These are phyloP conservation scores for Phylloscopus whistleri DNA, from an alignment of 2,113 vertebrate species.

Conservation along the genomic window DNA sequence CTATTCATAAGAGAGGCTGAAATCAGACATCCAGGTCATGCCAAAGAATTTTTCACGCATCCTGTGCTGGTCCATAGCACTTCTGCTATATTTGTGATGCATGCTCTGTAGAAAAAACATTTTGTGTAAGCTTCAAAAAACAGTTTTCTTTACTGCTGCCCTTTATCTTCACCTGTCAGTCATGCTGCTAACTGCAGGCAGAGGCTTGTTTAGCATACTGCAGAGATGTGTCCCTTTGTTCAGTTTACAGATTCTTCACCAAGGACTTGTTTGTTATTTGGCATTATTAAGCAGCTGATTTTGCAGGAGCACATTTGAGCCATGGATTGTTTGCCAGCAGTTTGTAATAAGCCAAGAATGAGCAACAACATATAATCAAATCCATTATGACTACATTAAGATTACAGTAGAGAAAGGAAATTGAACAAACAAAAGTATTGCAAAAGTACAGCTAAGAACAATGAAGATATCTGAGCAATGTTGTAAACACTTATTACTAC, in stretches of 20 bases:
- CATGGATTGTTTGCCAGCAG: constrained; percentile 27
- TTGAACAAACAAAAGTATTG: constrained; percentile 49
- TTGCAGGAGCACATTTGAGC: constrained; percentile 1
- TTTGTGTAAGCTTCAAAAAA: background rate
- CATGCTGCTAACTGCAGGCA: background rate
- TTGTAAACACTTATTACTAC: constrained; percentile 48
- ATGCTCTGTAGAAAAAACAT: background rate
- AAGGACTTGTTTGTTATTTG: background rate
- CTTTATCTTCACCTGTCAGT: background rate
- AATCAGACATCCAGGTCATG: background rate
- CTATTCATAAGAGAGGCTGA: background rate
- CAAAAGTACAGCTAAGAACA: constrained; percentile 34
- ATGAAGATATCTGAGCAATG: constrained; percentile 38
- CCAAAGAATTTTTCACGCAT: background rate
- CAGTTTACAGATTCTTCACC: background rate
- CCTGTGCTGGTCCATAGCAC: background rate
- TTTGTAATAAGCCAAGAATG: constrained; percentile 44
- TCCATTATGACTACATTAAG: constrained; percentile 38
- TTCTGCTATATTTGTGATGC: background rate
- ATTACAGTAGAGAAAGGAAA: constrained; percentile 56
- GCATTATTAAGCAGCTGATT: background rate
- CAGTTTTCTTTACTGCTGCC: background rate
- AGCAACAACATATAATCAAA: constrained; percentile 46
- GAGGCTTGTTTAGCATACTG: background rate
- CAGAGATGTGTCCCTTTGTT: background rate